phyloP scores from a whole-genome alignment of 2,113 vertebrate species.

The Cromileptes altivelis region DNA sequence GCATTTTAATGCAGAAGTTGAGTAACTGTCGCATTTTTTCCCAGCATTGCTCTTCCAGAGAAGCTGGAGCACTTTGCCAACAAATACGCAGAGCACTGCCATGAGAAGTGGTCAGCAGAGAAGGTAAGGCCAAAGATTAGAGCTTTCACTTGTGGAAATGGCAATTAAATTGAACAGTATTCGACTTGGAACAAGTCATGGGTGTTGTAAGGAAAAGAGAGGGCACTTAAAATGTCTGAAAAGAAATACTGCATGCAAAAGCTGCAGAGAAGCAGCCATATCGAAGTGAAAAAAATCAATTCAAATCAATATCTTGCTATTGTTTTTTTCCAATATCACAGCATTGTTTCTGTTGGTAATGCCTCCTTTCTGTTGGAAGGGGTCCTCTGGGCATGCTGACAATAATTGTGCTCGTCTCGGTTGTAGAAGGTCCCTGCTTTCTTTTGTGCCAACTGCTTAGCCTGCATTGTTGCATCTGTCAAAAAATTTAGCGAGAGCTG shows the following conservation, averaged over 20 bases:
- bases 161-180: conserved; percentile 28
- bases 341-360: conserved; percentile 10
- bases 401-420: conserved; percentile 21
- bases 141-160: conserved; percentile 12
- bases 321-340: conserved; percentile 3
- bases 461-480: conserved; percentile 46
- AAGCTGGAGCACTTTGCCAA: conserved; percentile 95
- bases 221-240: conserved; percentile 5
- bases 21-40: conserved; percentile 47
- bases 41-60: conserved; percentile 94
- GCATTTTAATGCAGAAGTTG: conserved; percentile 12
- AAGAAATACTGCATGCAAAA: not conserved
- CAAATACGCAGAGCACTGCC: conserved; percentile 95
- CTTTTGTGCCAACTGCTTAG: conserved; percentile 36
- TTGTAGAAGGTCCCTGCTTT: not conserved
- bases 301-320: conserved; percentile 15
- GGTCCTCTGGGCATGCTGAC: conserved; percentile 37
- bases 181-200: not conserved
- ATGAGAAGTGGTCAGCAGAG: conserved; percentile 97
- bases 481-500: conserved; percentile 29
- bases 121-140: conserved; percentile 87
- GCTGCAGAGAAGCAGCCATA: not conserved
- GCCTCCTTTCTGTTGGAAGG: conserved; percentile 16
- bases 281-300: conserved; percentile 2
- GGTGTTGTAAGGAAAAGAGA: not conserved